Evolutionary conservation across 2,797 vertebrate species (phyloP), one percentile per base, ranked within the genome.

Genomic region (Labroides dimidiatus): DNA sequence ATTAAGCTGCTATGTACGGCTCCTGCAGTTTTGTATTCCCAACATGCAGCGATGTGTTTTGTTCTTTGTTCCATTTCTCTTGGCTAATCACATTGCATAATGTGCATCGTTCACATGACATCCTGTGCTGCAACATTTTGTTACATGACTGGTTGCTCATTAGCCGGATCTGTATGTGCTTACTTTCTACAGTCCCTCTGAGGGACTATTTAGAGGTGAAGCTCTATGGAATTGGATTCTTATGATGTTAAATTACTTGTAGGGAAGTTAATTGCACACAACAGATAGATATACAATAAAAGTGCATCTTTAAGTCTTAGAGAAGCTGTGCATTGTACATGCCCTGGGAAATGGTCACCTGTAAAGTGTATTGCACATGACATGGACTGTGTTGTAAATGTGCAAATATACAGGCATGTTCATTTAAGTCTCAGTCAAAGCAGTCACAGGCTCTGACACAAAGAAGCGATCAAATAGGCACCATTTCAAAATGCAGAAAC

Each of bases 401-500:
- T 53, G 19, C 11, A 24, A 39, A 67, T 49, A 21, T 23, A 23
- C 1, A 19, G 43, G 13, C 57, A 15, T 57, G 14, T 69, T 52
- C 13, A 53, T n/a, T 67, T 50, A 37, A 57, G 67, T 60, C 23
- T 2, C 16, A 45, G n/a, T 45, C 2, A 50, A 48, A 27, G 44
- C 4, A 30, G 19, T 39, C 39, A 19, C 61, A 33, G 45, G 23
- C 50, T 73, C 0, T 1, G 27, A 64, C 42, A 70, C 24, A 37
- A 33, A 6, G 5, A 33, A 36, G 21, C 44, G 62, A 55, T 69
- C 44, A 62, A 73, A 56, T 13, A 56, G 20, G 50, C 24, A 15
- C 54, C 51, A 64, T 59, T 75, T 57, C 33, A 16, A 64, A 49
- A 50, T 9, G n/a, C 63, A 78, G 64, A 75, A 53, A 55, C 39